These are phyloP conservation scores for Cherax destructor DNA, from an alignment of 1,140 invertebrate species.

Conservation along the genomic window DNA sequence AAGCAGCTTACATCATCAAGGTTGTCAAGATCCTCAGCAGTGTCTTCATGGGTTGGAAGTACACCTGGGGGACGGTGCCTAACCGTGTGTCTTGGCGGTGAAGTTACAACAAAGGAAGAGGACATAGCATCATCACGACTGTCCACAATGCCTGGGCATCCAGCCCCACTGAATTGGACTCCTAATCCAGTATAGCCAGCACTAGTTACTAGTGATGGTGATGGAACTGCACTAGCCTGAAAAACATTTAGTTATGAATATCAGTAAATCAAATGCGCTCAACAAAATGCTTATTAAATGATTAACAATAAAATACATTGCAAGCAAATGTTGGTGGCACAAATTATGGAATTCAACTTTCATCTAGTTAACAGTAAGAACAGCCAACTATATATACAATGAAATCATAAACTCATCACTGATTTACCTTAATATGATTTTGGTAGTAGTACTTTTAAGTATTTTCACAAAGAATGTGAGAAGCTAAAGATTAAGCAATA, in stretches of 20 bases:
- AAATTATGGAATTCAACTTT: too few relatives aligned
- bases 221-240: slow-evolving; percentile 2
- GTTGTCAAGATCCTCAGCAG: slow-evolving; percentile 92
- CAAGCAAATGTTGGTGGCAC: too few relatives aligned
- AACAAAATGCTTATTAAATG: too few relatives aligned
- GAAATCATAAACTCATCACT: too few relatives aligned
- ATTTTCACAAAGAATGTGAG: too few relatives aligned
- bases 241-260: neutral
- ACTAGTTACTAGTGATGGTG: slow-evolving; percentile 5
- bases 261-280: neutral
- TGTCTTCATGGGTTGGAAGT: slow-evolving; percentile 87
- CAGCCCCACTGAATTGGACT: slow-evolving; percentile 17
- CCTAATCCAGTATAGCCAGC: slow-evolving; percentile 26
- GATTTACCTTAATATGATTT: too few relatives aligned
- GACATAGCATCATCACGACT: slow-evolving; percentile 70
- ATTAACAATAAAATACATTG: too few relatives aligned
- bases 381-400: too few relatives aligned
- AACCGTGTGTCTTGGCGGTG: slow-evolving; percentile 74
- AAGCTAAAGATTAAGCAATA: too few relatives aligned
- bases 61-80: slow-evolving; percentile 83
- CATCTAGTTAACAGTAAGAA: too few relatives aligned
- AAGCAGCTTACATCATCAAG: slow-evolving; percentile 87
- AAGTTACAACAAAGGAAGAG: slow-evolving; percentile 70
- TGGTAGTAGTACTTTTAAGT: too few relatives aligned
- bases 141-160: slow-evolving; percentile 73